Evolutionary conservation across 2,888 invertebrate species (phyloP).

Genomic region (Margaritifera margaritifera): DNA sequence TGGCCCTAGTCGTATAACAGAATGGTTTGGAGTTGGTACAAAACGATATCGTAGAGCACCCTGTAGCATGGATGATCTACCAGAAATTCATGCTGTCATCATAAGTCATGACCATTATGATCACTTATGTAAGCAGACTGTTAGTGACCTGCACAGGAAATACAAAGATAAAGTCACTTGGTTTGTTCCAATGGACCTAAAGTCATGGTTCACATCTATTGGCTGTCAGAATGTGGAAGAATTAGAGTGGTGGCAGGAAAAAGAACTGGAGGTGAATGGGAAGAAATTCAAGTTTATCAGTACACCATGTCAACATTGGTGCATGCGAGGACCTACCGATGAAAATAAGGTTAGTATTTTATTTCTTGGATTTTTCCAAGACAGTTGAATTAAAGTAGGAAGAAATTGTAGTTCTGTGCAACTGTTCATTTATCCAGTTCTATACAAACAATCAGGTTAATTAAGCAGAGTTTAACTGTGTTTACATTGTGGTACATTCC

Average conservation of each 20-base stretch:
- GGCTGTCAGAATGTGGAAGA: constrained; percentile 42
- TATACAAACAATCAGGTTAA: too few relatives aligned
- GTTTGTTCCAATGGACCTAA: constrained; percentile 64
- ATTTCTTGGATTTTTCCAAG: too few relatives aligned
- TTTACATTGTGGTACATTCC: too few relatives aligned
- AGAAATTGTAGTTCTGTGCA: too few relatives aligned
- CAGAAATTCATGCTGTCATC: constrained; percentile 72
- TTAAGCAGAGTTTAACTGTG: too few relatives aligned
- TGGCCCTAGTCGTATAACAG: constrained; percentile 61
- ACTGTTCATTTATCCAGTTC: too few relatives aligned
- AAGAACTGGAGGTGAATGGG: not conserved
- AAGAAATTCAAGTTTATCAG: constrained; percentile 62
- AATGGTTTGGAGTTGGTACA: constrained; percentile 61
- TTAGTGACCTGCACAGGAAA: constrained; percentile 52
- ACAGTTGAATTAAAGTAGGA: too few relatives aligned
- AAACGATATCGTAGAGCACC: constrained; percentile 68
- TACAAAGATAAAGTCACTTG: constrained; percentile 22
- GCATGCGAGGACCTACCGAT: constrained; percentile 70
- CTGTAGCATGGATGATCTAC: constrained; percentile 70
- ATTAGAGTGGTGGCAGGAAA: constrained; percentile 32
- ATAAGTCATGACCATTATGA: constrained; percentile 76
- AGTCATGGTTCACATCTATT: constrained; percentile 60
- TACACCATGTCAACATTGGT: constrained; percentile 76
- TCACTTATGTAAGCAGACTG: constrained; percentile 72
- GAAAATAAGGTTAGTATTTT: constrained; percentile 70